These are phyloP conservation scores for Arbacia lixula DNA, from an alignment of 53 echinoderm and acorn worm genomes.

Conservation along the genomic window DNA sequence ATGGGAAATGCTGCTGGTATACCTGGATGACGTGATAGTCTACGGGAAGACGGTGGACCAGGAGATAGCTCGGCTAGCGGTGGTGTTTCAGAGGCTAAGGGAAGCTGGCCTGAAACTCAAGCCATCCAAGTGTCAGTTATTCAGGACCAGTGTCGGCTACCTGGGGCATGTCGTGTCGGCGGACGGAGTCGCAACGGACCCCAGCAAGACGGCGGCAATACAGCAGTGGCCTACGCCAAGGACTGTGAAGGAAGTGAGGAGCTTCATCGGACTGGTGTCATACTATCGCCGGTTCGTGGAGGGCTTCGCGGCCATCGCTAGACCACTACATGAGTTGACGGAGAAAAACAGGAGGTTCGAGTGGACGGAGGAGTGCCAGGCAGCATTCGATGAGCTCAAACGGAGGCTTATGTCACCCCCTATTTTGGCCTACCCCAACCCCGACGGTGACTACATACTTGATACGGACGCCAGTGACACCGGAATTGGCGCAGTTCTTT, in stretches of 20 bases:
- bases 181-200: constrained; percentile 29
- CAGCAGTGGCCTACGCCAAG: constrained; percentile 54
- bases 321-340: constrained; percentile 52
- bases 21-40: constrained; percentile 60
- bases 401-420: constrained; percentile 32
- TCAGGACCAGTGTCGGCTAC: constrained; percentile 34
- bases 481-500: constrained; percentile 57
- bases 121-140: constrained; percentile 50
- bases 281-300: constrained; percentile 58
- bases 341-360: constrained; percentile 41
- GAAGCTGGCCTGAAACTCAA: constrained; percentile 54
- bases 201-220: background rate
- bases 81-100: constrained; percentile 33
- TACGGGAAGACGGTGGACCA: constrained; percentile 45
- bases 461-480: constrained; percentile 61
- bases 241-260: constrained; percentile 44
- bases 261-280: constrained; percentile 56
- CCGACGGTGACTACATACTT: constrained; percentile 32
- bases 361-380: constrained; percentile 40
- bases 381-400: constrained; percentile 40
- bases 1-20: constrained; percentile 55
- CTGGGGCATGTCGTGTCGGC: constrained; percentile 50
- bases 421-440: constrained; percentile 49
- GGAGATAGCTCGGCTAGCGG: background rate
- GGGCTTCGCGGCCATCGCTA: constrained; percentile 52